Evolutionary conservation across 2,888 invertebrate species (phyloP), one percentile per base, ranked within the genome.

Genomic region (Meiosimyza decipiens): DNA sequence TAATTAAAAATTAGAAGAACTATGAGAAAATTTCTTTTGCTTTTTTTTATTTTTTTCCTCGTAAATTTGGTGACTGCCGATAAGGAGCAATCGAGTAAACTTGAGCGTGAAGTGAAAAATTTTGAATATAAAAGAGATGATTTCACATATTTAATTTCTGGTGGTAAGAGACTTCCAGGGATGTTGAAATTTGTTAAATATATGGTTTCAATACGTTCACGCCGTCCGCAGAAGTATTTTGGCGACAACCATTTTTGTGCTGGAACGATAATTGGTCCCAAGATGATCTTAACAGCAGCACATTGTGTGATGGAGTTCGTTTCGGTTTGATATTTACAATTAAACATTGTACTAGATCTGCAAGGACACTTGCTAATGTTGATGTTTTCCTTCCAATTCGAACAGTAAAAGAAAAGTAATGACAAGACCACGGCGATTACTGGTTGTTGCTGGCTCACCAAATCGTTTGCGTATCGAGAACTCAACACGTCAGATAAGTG

Each of bases 191-290:
- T 15, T 22, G 16, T 33, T 1, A 70, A 73, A 50, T 52, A 70
- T 11, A 74, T 78, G 18, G 77, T 78, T 1, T 78, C 78, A 11
- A 16, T 78, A 12, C 71, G 77, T 4, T 74, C 77, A 4, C 75
- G 76, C 1, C 57, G 57, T 0, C 73, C 75, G 1, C 49, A 70
- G 13, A 64, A 65, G 1, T 75, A 60, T 50, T 71, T 75, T 15
- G 77, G 78, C 0, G 76, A 76, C 22, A 76, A 77, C 74, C 81
- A 81, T 54, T 81, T 77, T 62, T 81, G 81, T 33, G 72, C 78
- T 1, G 81, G 81, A 12, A 65, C 73, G 9, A 72, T 81, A 18
- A 72, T 81, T 1, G 74, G 64, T 9, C 69, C 73, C 6, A 72
- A 66, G 15, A 74, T 74, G 16, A 71, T 81, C 0, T 33, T 81